Evolutionary conservation across 2,888 invertebrate species (phyloP), one percentile per base, ranked within the genome.

Genomic region (Lasius fuliginosus): DNA sequence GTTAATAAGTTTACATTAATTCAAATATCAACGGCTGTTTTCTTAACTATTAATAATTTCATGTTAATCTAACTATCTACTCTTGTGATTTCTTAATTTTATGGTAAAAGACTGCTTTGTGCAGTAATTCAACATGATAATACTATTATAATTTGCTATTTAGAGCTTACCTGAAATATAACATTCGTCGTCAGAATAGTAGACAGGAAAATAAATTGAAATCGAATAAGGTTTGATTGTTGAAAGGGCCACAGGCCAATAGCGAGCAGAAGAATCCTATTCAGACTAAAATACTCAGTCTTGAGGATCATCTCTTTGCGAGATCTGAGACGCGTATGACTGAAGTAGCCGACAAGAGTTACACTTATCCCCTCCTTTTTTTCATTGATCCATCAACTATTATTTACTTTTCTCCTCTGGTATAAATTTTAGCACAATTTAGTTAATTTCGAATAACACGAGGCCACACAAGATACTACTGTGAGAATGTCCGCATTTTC

Each of bases 121-220:
- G 18, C 49, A 49, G 2, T n/a, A 49, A 49, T n/a, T 49, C n/a
- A n/a, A 18, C 11, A 15, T 15, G 1, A 18, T 49, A 49, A 18
- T 49, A 49, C 6, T 49, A 49, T n/a, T 49, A 49, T 49, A 8
- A 49, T n/a, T 49, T n/a, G 0, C 15, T 46, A 46, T 15, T 36
- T 49, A 49, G 1, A 49, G 1, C 1, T 49, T 53, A 69, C 69
- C n/a, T 53, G 53, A 53, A 69, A 53, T 69, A 69, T 53, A 69
- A 69, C 12, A 12, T 9, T 2, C 5, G n/a, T 12, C n/a, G 1
- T 33, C 12, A 69, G 5, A 0, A 49, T 53, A 53, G 0, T 5
- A n/a, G 5, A 69, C 0, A 53, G 0, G 0, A 69, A 1, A 36
- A 69, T 49, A 49, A n/a, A 69, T 6, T 49, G 69, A 15, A 69